Evolutionary conservation across 2,797 vertebrate genomes (phyloP).

Genomic region (Hipposideros larvatus): DNA sequence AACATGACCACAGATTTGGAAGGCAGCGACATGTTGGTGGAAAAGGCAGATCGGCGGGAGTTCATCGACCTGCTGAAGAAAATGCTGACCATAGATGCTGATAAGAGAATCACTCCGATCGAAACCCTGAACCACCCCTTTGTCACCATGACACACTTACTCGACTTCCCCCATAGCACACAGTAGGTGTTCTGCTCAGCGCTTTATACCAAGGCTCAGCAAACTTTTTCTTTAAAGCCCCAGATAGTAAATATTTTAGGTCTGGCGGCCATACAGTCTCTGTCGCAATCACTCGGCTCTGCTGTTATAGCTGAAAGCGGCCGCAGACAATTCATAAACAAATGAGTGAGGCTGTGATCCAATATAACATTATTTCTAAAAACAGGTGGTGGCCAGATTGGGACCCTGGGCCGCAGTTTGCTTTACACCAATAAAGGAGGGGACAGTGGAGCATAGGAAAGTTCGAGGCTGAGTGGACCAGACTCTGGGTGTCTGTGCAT

Average conservation of each 20-base stretch:
- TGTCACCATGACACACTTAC: conserved; percentile 98
- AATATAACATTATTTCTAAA: background rate
- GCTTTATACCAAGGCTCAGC: background rate
- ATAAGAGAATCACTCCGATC: conserved; percentile 99
- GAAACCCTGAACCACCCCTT: conserved; percentile 99
- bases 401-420: background rate
- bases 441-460: background rate
- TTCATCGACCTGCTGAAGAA: conserved; percentile 99
- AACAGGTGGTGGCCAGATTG: background rate
- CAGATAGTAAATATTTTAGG: background rate
- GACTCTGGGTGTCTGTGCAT: background rate
- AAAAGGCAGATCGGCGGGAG: conserved; percentile 98
- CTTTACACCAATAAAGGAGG: background rate
- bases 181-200: conserved; percentile 90
- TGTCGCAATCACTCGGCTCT: background rate
- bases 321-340: background rate
- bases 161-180: conserved; percentile 98
- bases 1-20: conserved; percentile 98
- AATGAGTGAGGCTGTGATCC: background rate
- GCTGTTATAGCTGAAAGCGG: background rate
- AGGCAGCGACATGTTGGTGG: conserved; percentile 98
- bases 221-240: background rate
- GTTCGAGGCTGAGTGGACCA: background rate
- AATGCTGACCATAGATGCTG: conserved; percentile 99
- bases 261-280: background rate